phyloP scores from a whole-genome alignment of 2,113 vertebrate species.

The Cinclus mexicanus region DNA sequence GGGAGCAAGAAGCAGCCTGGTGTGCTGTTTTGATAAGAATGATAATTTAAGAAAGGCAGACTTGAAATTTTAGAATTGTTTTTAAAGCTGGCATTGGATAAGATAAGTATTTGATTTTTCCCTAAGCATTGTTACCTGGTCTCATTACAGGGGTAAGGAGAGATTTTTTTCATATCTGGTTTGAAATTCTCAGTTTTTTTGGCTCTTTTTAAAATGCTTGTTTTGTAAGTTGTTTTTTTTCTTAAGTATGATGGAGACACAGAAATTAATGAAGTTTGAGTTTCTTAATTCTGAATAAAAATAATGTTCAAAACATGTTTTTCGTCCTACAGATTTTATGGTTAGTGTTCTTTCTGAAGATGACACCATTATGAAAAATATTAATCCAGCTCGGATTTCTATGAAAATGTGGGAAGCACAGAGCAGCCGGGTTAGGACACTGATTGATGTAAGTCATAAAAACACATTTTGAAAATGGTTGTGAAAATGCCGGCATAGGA shows the following conservation, averaged over 20 bases:
- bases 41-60: neutral
- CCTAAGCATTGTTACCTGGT: neutral
- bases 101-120: neutral
- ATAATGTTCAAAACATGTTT: neutral
- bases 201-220: neutral
- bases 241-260: neutral
- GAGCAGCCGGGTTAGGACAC: slow-evolving; percentile 2
- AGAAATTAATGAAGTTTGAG: neutral
- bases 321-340: slow-evolving; percentile 81
- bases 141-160: neutral
- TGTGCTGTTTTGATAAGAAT: neutral
- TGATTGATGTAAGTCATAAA: slow-evolving; percentile 73
- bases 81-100: neutral
- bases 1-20: neutral
- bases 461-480: neutral
- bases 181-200: neutral
- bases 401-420: slow-evolving; percentile 86
- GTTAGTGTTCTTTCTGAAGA: slow-evolving; percentile 89
- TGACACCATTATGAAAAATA: slow-evolving; percentile 80
- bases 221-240: neutral
- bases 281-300: neutral
- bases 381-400: slow-evolving; percentile 78
- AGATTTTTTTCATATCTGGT: neutral
- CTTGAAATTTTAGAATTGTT: neutral
- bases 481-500: neutral